These are phyloP conservation scores for Gobio gobio DNA, from an alignment of 2,113 vertebrate species.

Conservation along the genomic window DNA sequence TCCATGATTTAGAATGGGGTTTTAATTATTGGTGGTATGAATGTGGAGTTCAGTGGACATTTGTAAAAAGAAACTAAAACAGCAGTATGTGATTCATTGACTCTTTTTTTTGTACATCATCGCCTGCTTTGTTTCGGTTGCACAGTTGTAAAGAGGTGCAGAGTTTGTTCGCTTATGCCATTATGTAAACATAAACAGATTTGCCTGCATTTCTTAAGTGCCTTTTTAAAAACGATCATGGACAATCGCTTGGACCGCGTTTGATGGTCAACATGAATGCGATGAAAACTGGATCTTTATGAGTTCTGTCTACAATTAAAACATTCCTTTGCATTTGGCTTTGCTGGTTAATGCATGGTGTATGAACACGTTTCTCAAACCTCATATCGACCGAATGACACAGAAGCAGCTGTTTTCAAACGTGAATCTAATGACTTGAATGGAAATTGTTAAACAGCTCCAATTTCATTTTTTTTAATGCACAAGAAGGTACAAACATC, in stretches of 20 bases:
- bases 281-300: slow-evolving; percentile 21
- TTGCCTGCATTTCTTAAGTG: slow-evolving; percentile 87
- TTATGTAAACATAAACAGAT: slow-evolving; percentile 62
- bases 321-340: slow-evolving; percentile 48
- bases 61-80: neutral
- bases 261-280: slow-evolving; percentile 14
- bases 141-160: slow-evolving; percentile 77
- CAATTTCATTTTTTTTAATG: neutral
- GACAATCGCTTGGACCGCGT: slow-evolving; percentile 42
- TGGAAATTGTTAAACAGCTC: neutral
- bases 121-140: slow-evolving; percentile 70
- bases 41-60: slow-evolving; percentile 23
- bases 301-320: slow-evolving; percentile 15
- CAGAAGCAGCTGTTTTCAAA: neutral
- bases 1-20: slow-evolving; percentile 32
- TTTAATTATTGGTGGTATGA: slow-evolving; percentile 35
- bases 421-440: slow-evolving; percentile 1
- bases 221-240: slow-evolving; percentile 77
- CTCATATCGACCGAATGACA: neutral
- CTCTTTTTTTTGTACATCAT: slow-evolving; percentile 49
- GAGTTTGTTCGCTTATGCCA: slow-evolving; percentile 72
- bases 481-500: slow-evolving; percentile 10
- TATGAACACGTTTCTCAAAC: neutral
- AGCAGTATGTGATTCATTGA: slow-evolving; percentile 45
- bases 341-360: slow-evolving; percentile 16